Conservation (phyloP, 2,888 invertebrate genomes). For the Thecophora atra region DNA sequence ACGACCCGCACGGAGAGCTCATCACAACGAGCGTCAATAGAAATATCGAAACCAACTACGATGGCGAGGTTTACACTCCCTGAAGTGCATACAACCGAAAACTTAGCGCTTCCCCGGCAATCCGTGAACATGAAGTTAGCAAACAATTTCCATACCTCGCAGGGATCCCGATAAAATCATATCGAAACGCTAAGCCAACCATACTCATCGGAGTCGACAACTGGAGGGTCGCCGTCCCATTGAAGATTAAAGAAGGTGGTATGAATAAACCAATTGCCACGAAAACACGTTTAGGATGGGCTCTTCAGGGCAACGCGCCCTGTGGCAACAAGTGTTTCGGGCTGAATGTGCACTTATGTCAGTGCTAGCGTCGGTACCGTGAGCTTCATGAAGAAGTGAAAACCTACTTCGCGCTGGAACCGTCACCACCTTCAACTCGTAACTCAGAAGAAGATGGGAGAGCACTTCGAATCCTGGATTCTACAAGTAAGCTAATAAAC, state of each 20-base stretch:
- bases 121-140: conserved; percentile 4
- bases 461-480: conserved; percentile 37
- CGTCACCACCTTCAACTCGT: conserved; percentile 10
- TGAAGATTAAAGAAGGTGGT: conserved; percentile 38
- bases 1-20: no score
- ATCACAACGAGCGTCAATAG: no score
- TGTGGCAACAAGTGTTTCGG: not conserved
- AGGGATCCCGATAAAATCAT: conserved; percentile 22
- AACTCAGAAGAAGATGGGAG: conserved; percentile 35
- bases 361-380: not conserved
- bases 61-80: not conserved
- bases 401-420: not conserved
- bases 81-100: no score
- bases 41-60: not conserved
- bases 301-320: conserved; percentile 19
- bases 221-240: conserved; percentile 33
- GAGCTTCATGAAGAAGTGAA: not conserved
- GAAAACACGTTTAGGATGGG: conserved; percentile 38
- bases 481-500: conserved; percentile 36
- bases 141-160: conserved; percentile 10
- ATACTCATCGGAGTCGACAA: conserved; percentile 33
- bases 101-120: conserved; percentile 8
- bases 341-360: not conserved
- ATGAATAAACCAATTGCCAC: not conserved
- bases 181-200: conserved; percentile 21